A percentile compares a stretch with the other conserved stretches of the same genome.
Evolutionary conservation across 2,797 vertebrate species (phyloP).

Genomic region (Cossypha caffra): DNA sequence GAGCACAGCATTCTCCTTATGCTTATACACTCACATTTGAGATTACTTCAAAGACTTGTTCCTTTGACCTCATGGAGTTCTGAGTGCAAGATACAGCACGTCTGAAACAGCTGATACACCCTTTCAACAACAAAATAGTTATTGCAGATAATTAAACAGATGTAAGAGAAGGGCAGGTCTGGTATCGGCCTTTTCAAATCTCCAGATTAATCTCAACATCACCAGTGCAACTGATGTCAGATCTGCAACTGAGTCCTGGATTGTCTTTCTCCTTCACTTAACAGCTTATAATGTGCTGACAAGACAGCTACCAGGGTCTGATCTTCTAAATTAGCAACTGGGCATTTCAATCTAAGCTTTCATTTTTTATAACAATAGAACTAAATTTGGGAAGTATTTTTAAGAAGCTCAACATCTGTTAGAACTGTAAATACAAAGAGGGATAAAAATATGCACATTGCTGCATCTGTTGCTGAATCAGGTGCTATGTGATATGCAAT

Average conservation of each 20-base stretch:
- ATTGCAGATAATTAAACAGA: slow-evolving; percentile 68
- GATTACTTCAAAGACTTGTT: slow-evolving; percentile 69
- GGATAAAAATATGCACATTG: not conserved
- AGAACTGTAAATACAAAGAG: not conserved
- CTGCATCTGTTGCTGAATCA: not conserved
- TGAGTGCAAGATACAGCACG: slow-evolving; percentile 68
- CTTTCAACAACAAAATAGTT: slow-evolving; percentile 70
- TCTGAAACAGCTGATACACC: slow-evolving; percentile 60
- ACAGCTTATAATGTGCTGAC: slow-evolving; percentile 7
- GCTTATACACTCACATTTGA: not conserved
- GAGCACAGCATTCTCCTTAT: not conserved
- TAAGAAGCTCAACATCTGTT: not conserved
- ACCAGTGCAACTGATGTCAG: not conserved
- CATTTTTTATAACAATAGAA: not conserved
- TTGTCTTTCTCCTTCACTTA: slow-evolving; percentile 10
- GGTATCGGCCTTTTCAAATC: slow-evolving; percentile 60
- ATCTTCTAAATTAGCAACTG: not conserved
- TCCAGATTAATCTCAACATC: slow-evolving; percentile 51
- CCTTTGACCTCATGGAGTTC: slow-evolving; percentile 37
- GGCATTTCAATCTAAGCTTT: not conserved
- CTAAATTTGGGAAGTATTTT: not conserved
- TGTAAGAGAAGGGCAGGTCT: slow-evolving; percentile 55
- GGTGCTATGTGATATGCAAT: not conserved
- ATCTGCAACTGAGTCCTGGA: not conserved
- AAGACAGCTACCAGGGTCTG: not conserved